Evolutionary conservation across 2,113 vertebrate species (phyloP).

Genomic region (Ctenodactylus gundi): DNA sequence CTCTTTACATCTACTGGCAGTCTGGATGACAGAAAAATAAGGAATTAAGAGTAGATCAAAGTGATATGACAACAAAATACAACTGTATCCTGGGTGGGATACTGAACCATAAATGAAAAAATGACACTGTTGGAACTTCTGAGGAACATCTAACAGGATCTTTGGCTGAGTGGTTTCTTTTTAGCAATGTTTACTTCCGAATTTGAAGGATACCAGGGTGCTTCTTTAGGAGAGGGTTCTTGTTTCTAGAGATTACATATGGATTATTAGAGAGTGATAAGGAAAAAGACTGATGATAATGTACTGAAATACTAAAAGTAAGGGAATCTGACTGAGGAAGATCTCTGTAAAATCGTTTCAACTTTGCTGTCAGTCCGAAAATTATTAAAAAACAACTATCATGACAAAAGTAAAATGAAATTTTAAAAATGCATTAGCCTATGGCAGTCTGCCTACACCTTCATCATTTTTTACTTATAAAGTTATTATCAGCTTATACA

Average conservation of each 20-base stretch:
- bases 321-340: background rate
- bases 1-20: background rate
- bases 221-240: background rate
- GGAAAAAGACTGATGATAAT: background rate
- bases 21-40: background rate
- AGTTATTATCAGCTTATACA: background rate
- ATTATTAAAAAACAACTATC: background rate
- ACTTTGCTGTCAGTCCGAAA: background rate
- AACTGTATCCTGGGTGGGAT: background rate
- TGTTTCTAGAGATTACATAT: background rate
- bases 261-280: background rate
- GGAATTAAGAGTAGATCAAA: background rate
- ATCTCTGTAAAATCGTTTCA: background rate
- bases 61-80: background rate
- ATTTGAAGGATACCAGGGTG: background rate
- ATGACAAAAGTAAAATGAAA: background rate
- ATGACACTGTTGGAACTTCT: background rate
- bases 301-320: background rate
- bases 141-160: background rate
- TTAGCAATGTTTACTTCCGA: background rate
- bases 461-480: conserved; percentile 26
- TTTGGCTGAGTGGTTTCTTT: background rate
- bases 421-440: background rate
- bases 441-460: background rate
- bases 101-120: conserved; percentile 6